Conservation (phyloP, 2,888 invertebrate species). For the Melitaea athalia region DNA sequence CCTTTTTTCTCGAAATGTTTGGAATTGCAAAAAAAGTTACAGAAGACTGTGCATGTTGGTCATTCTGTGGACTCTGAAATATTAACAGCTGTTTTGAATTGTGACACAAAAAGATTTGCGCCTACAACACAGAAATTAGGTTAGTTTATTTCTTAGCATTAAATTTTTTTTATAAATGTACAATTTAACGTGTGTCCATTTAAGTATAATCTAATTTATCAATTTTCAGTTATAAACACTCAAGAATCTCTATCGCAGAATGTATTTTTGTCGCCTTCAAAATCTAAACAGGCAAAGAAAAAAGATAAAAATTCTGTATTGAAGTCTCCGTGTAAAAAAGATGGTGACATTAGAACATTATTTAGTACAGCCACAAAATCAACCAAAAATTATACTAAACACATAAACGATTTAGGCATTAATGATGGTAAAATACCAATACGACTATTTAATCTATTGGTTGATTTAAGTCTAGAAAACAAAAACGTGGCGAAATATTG, state of each 20-base stretch:
- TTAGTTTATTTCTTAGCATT: constrained; percentile 47
- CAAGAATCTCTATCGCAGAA: constrained; percentile 53
- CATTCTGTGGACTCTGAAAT: constrained; percentile 75
- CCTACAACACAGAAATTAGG: constrained; percentile 65
- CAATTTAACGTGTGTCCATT: too few species aligned
- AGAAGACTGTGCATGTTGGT: constrained; percentile 67
- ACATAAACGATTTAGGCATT: constrained; percentile 67
- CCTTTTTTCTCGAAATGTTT: constrained; percentile 62
- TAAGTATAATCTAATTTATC: neutral
- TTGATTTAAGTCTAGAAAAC: constrained; percentile 71
- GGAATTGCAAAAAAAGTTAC: constrained; percentile 75
- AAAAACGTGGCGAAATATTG: constrained; percentile 57
- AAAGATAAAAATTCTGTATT: constrained; percentile 50
- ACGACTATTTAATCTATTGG: constrained; percentile 65
- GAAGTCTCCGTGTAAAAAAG: constrained; percentile 66
- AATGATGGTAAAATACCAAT: constrained; percentile 64
- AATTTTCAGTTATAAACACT: constrained; percentile 53
- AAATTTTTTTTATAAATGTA: neutral
- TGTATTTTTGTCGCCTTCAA: constrained; percentile 41
- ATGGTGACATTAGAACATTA: constrained; percentile 81
- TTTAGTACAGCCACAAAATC: constrained; percentile 75
- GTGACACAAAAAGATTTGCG: constrained; percentile 75
- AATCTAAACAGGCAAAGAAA: constrained; percentile 53
- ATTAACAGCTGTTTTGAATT: constrained; percentile 71
- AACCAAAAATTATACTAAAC: constrained; percentile 73